Percentiles rank a stretch among this genome's conserved stretches.
Conservation (phyloP, 2,797 vertebrate species). For the Spheniscus humboldti region DNA sequence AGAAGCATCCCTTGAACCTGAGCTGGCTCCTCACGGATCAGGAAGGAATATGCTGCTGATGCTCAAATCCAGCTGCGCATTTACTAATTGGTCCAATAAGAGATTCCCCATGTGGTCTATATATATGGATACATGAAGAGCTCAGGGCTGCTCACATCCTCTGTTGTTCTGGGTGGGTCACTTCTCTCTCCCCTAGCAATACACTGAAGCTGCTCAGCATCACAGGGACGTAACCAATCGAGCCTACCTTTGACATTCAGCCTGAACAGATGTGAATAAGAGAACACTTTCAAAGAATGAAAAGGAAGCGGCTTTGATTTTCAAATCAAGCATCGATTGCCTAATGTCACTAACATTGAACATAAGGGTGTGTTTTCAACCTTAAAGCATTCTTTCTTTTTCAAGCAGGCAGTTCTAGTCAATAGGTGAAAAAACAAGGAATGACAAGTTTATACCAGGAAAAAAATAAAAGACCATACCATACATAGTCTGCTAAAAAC, state of each 20-base stretch:
- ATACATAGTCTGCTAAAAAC: background rate
- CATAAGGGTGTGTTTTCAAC: background rate
- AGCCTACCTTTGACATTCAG: background rate
- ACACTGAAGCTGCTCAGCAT: background rate
- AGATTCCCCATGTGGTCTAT: rapidly evolving
- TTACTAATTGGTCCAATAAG: background rate
- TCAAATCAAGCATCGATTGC: background rate
- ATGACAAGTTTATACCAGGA: background rate
- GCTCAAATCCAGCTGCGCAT: background rate
- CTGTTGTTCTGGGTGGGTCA: background rate
- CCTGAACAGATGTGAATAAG: background rate
- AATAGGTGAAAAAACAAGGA: background rate
- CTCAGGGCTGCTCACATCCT: background rate
- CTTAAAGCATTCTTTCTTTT: background rate
- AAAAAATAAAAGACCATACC: background rate
- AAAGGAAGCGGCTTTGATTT: constrained; percentile 31
- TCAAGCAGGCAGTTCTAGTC: background rate
- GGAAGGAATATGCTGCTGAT: background rate
- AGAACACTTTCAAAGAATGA: background rate
- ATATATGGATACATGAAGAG: background rate
- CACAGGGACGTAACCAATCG: rapidly evolving
- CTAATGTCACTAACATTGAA: background rate
- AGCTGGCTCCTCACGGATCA: background rate
- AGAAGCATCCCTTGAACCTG: background rate
- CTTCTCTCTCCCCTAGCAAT: background rate